These are phyloP conservation scores for Melitaea cinxia DNA, from an alignment of 1,140 invertebrate genomes.

Conservation along the genomic window DNA sequence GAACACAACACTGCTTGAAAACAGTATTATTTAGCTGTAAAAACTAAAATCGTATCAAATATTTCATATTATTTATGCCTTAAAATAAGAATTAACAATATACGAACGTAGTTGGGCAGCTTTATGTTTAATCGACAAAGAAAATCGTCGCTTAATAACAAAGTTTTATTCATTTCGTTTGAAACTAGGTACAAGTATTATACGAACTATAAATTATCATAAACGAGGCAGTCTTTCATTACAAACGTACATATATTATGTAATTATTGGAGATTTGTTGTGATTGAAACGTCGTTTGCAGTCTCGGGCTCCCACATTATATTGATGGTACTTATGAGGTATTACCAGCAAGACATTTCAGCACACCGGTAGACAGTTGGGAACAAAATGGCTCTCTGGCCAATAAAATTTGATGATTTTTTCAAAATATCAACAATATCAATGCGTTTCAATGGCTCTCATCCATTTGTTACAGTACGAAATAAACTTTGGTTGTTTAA, in stretches of 20 bases:
- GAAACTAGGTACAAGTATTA: background rate
- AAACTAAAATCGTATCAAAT: too few relatives aligned
- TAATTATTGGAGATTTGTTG: background rate
- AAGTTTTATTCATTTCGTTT: background rate
- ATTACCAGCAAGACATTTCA: constrained; percentile 2
- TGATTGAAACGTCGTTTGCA: constrained; percentile 12
- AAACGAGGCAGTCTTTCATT: background rate
- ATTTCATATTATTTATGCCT: too few relatives aligned
- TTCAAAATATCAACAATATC: constrained; percentile 38
- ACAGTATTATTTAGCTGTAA: too few relatives aligned
- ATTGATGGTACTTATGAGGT: background rate
- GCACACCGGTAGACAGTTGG: background rate
- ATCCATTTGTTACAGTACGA: constrained; percentile 33
- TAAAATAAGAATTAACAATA: too few relatives aligned
- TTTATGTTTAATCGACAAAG: too few relatives aligned
- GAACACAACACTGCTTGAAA: too few relatives aligned
- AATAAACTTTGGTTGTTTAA: constrained; percentile 35
- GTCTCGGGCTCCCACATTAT: background rate
- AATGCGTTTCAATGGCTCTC: constrained; percentile 39
- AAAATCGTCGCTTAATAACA: too few relatives aligned
- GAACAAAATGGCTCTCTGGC: background rate
- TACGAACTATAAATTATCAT: background rate
- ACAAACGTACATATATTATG: too few relatives aligned
- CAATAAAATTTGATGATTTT: constrained; percentile 40
- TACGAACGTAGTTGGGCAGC: too few relatives aligned